Evolutionary conservation across 2,888 invertebrate species (phyloP).

Genomic region (Aleiodes alternator): DNA sequence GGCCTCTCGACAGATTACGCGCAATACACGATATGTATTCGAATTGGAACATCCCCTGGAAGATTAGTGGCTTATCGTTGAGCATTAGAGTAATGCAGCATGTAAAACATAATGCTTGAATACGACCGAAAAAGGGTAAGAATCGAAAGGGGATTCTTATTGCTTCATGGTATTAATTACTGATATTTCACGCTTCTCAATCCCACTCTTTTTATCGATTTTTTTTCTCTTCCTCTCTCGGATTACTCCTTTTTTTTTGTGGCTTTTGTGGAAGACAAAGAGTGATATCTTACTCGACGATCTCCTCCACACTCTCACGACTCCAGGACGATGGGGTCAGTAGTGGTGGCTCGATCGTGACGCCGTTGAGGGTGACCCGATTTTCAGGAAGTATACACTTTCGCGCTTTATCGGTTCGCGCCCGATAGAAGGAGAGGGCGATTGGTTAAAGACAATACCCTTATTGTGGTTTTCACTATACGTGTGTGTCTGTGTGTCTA

Average conservation of each 20-base stretch:
- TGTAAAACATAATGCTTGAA: conserved; percentile 58
- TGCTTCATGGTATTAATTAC: conserved; percentile 30
- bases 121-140: conserved; percentile 11
- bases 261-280: conserved; percentile 17
- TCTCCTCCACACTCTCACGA: conserved; percentile 20
- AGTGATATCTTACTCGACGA: conserved; percentile 20
- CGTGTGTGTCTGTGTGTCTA: background rate
- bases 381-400: conserved; percentile 37
- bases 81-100: conserved; percentile 67
- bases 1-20: conserved; percentile 71
- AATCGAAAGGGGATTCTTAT: conserved; percentile 1
- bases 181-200: conserved; percentile 17
- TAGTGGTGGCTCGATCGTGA: conserved; percentile 19
- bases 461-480: background rate
- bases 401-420: conserved; percentile 36
- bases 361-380: conserved; percentile 28
- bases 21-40: conserved; percentile 55
- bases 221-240: background rate
- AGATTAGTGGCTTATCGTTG: conserved; percentile 72
- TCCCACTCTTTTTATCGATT: conserved; percentile 44
- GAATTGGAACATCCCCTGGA: conserved; percentile 66
- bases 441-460: conserved; percentile 34
- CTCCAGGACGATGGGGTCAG: conserved; percentile 30
- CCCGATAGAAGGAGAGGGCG: background rate
- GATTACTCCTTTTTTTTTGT: background rate